Evolutionary conservation across 2,797 vertebrate genomes (phyloP).

Genomic region (Pseudomugil gertrudae): DNA sequence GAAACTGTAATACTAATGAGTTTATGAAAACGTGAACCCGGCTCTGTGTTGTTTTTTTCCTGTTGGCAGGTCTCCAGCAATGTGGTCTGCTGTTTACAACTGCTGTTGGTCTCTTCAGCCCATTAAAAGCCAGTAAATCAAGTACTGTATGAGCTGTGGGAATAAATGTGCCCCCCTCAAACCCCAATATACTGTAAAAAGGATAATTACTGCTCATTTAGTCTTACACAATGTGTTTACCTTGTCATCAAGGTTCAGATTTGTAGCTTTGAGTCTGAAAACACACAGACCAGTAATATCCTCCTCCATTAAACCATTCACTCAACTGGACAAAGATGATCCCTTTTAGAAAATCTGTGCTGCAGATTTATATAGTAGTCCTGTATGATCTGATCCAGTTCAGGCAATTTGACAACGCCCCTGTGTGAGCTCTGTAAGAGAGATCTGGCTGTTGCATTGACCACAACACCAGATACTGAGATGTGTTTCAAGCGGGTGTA

Average conservation of each 20-base stretch:
- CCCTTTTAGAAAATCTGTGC: conserved; percentile 16
- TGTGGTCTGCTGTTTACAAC: conserved; percentile 29
- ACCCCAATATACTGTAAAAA: conserved; percentile 3
- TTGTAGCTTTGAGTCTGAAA: conserved; percentile 26
- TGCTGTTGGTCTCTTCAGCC: conserved; percentile 40
- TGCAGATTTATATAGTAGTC: conserved; percentile 17
- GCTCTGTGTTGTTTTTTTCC: conserved; percentile 15
- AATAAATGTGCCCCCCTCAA: conserved; percentile 24
- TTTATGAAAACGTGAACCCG: conserved; percentile 13
- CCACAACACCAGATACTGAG: conserved; percentile 26
- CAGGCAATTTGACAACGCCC: conserved; percentile 7
- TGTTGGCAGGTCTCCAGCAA: conserved; percentile 12
- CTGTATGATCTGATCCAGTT: conserved; percentile 45
- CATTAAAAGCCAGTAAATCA: conserved; percentile 47
- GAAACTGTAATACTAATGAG: not conserved
- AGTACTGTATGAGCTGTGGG: conserved; percentile 13
- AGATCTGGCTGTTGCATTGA: conserved; percentile 44
- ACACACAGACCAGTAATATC: conserved; percentile 25
- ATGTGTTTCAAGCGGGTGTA: conserved; percentile 32
- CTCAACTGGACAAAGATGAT: conserved; percentile 38
- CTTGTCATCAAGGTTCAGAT: conserved; percentile 21
- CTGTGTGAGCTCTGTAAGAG: conserved; percentile 15
- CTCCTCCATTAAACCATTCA: conserved; percentile 14
- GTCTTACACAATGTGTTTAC: conserved; percentile 16
- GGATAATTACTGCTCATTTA: conserved; percentile 23